Evolutionary conservation across 2,113 vertebrate species (phyloP).

Genomic region (Festucalex cinctus): DNA sequence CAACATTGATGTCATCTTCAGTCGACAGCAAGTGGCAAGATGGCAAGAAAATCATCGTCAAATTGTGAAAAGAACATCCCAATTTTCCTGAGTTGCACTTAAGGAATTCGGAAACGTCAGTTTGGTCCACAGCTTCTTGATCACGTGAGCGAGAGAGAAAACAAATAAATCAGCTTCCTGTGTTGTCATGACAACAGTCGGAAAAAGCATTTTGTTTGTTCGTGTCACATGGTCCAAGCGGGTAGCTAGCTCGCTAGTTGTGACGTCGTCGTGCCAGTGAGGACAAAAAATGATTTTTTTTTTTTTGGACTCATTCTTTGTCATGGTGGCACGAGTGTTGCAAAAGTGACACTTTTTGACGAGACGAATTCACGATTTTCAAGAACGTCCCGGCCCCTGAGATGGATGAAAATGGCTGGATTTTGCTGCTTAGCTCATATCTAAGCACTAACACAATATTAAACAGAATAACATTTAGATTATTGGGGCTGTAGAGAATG

Average conservation of each 20-base stretch:
- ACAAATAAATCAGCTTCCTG: not conserved
- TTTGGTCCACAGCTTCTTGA: conserved; percentile 6
- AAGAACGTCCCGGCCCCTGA: not conserved
- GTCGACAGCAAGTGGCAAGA: too few species aligned
- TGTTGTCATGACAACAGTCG: not conserved
- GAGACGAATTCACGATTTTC: not conserved
- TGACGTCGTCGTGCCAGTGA: not conserved
- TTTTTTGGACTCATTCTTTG: not conserved
- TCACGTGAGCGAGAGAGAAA: not conserved
- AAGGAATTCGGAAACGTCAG: not conserved
- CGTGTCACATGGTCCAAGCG: not conserved
- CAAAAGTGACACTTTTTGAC: not conserved
- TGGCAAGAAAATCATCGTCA: not conserved
- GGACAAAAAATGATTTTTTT: not conserved
- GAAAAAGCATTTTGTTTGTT: not conserved
- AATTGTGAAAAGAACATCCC: not conserved
- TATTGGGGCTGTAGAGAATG: too few species aligned
- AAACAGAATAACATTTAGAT: too few species aligned
- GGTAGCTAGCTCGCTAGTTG: not conserved
- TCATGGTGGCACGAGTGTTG: too few species aligned
- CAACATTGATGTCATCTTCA: too few species aligned
- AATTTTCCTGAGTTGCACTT: conserved; percentile 3
- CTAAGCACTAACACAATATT: too few species aligned
- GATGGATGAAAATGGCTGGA: too few species aligned
- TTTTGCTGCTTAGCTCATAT: too few species aligned